Percentiles rank a stretch among this genome's conserved stretches.
phyloP scores from a whole-genome alignment of 1,140 invertebrate genomes.

The Araneus ventricosus region DNA sequence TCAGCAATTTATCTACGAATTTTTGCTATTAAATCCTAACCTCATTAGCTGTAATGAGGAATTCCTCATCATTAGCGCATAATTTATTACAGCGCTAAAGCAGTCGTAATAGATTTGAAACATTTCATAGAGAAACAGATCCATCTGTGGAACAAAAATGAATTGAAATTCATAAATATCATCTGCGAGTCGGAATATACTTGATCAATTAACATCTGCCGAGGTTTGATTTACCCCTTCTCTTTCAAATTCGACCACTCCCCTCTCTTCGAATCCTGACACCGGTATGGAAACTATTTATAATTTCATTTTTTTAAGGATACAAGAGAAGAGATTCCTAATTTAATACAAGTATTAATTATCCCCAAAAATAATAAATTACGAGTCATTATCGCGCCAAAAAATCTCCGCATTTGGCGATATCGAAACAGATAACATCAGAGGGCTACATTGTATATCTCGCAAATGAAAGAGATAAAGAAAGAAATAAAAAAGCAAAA shows the following conservation, averaged over 20 bases:
- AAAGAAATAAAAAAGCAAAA: not conserved
- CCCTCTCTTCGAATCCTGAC: conserved; percentile 20
- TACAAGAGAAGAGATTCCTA: not conserved
- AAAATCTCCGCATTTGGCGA: not conserved
- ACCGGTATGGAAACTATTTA: not conserved
- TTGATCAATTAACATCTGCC: conserved; percentile 6
- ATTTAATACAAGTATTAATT: conserved; percentile 53
- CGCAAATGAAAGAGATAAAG: not conserved
- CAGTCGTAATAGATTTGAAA: not conserved
- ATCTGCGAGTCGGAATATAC: not conserved
- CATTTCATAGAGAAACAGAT: not conserved
- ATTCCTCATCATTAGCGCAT: not conserved
- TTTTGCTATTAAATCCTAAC: not conserved
- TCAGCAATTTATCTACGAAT: not conserved
- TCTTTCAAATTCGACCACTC: not conserved
- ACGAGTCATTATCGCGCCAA: not conserved
- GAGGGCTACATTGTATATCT: not conserved
- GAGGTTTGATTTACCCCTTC: conserved; percentile 2
- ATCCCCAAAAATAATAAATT: conserved; percentile 27
- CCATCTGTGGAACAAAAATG: not conserved
- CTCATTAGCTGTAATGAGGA: not conserved
- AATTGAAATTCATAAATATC: conserved; percentile 18
- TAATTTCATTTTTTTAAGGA: conserved; percentile 15
- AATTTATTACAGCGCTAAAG: not conserved
- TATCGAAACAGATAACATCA: conserved; percentile 24